These are phyloP conservation scores for Osmerus mordax DNA, from an alignment of 2,113 vertebrate genomes.

Conservation along the genomic window DNA sequence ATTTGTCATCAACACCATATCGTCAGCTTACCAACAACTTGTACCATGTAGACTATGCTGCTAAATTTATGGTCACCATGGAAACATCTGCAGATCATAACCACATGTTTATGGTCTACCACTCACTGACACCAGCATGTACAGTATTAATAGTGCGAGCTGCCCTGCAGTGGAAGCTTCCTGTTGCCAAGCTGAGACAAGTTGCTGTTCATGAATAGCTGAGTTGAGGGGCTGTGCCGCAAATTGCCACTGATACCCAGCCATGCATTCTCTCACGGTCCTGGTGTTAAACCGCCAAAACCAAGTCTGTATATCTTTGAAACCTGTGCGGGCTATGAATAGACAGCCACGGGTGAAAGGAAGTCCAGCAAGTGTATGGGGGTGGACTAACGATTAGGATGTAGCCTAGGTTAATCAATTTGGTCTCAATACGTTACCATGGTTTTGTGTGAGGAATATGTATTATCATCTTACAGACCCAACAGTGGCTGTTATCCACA, in stretches of 20 bases:
- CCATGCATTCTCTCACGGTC: background rate
- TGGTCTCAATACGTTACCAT: constrained; percentile 6
- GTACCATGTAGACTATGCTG: too few species aligned
- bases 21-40: too few species aligned
- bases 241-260: background rate
- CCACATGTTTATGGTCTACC: background rate
- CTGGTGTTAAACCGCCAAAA: too few species aligned
- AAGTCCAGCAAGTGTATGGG: background rate
- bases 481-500: background rate
- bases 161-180: background rate
- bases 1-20: too few species aligned
- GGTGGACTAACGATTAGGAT: background rate
- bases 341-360: background rate
- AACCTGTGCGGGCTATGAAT: background rate
- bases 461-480: constrained; percentile 7
- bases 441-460: background rate
- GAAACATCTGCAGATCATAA: background rate
- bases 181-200: constrained; percentile 22
- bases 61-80: too few species aligned
- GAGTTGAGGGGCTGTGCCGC: constrained; percentile 3
- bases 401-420: background rate
- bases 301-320: too few species aligned
- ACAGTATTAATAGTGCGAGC: background rate
- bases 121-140: background rate
- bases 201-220: background rate